Base-by-base conservation (phyloP, 2,888 invertebrate species). In the Caenorhabditis wallacei region DNA sequence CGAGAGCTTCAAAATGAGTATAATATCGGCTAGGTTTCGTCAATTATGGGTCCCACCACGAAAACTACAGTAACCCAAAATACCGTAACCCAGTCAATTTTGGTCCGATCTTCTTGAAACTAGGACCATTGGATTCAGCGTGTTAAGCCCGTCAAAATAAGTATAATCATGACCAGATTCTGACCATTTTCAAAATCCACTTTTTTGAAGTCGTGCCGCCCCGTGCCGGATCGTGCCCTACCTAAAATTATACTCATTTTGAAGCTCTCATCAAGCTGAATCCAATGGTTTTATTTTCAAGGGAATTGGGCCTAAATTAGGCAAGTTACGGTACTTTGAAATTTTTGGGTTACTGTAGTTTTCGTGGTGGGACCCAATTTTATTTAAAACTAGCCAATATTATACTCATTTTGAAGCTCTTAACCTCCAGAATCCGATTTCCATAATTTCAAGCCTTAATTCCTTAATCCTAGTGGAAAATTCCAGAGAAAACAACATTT, bases 401-500 rank as follows among this genome's bases (percentile, higher is more conserved):
- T 40, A 40, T 40, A 40, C 40, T 40, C 40, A 13, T 40, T 16
- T 68, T 35, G 16, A 40, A 10, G 13, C 40, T 40, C 40, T 10
- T 16, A 13, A 13, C 40, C 5, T 10, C 2, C 40, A 8, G 40
- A 40, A 13, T 40, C 13, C 16, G 40, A 40, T 40, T 40, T 10
- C 40, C 7, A 2, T 13, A 40, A 2, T 40, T 13, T 40, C 16
- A 13, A 40, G 16, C 35, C 35, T 35, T 4, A 35, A 40, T 40
- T 13, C 40, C 16, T 8, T 5, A 8, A 30, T 30, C 8, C 3
- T 8, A 5, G 30, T 30, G 8, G 8, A 30, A 30, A 0, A 22
- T 61, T 63, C 16, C 46, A 76, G 57, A 56, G 51, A 53, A 18
- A 35, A 40, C 16, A 40, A 7, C 16, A 10, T 78, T 3, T 78